A percentile compares a stretch with the other conserved stretches of the same genome.
Evolutionary conservation across 1,140 invertebrate genomes (phyloP).

Genomic region (Apis dorsata): DNA sequence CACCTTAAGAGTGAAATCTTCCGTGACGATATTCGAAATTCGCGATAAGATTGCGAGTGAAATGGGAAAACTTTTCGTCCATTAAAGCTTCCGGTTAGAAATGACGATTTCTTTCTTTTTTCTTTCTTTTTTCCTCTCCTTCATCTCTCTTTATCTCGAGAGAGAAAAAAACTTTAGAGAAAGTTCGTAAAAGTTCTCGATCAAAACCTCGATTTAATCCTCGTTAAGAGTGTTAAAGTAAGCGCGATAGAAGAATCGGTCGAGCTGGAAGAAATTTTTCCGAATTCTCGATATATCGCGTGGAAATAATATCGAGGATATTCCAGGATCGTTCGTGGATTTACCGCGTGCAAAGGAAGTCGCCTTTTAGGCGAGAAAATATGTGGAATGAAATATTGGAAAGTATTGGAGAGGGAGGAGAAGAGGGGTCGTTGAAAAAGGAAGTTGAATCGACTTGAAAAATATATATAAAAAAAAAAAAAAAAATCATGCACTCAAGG

Average conservation of each 20-base stretch:
- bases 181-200: background rate
- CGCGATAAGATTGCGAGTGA: background rate
- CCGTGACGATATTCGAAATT: background rate
- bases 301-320: constrained; percentile 5
- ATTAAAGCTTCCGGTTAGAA: constrained; percentile 3
- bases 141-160: background rate
- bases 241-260: background rate
- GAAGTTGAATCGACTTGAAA: background rate
- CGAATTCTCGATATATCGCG: background rate
- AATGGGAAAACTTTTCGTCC: constrained; percentile 21
- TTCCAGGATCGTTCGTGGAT: background rate
- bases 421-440: background rate
- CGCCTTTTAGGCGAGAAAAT: too few species aligned
- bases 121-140: background rate
- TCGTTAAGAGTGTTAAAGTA: background rate
- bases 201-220: background rate
- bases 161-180: background rate
- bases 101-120: background rate
- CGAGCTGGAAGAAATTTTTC: background rate
- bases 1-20: too few species aligned
- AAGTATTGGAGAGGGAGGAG: background rate
- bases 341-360: background rate
- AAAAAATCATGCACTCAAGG: constrained; percentile 56
- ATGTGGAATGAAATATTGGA: too few species aligned
- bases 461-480: background rate